These are phyloP conservation scores for Pimephales promelas DNA, from an alignment of 2,113 vertebrate genomes.

Conservation along the genomic window DNA sequence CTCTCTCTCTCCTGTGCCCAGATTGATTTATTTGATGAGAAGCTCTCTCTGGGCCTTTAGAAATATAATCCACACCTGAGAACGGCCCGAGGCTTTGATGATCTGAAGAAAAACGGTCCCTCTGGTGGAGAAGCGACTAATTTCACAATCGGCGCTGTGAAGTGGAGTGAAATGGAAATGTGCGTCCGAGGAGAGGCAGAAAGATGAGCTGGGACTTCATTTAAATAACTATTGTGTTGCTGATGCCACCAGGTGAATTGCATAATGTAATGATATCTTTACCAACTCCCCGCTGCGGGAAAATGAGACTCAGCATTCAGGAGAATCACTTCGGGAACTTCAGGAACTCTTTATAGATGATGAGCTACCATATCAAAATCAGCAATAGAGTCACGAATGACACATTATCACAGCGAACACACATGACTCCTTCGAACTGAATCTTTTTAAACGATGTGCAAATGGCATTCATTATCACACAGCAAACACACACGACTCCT, in stretches of 20 bases:
- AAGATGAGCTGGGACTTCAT: slow-evolving; percentile 50
- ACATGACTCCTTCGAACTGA: too few relatives aligned
- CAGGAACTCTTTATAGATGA: too few relatives aligned
- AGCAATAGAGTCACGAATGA: not conserved
- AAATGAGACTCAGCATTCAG: slow-evolving; percentile 33
- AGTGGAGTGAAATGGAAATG: slow-evolving; percentile 51
- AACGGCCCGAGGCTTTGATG: slow-evolving; percentile 24
- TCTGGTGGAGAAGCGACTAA: slow-evolving; percentile 53
- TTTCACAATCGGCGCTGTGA: slow-evolving; percentile 46
- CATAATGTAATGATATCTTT: slow-evolving; percentile 55
- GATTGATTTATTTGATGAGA: slow-evolving; percentile 9
- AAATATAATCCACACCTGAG: slow-evolving; percentile 5
- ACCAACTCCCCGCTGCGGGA: slow-evolving; percentile 27
- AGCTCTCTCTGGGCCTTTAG: slow-evolving; percentile 5
- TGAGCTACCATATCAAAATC: too few relatives aligned
- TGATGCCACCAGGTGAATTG: slow-evolving; percentile 44
- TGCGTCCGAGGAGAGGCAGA: slow-evolving; percentile 39
- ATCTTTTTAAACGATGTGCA: too few relatives aligned
- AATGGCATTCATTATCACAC: not conserved
- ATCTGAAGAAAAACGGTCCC: slow-evolving; percentile 50
- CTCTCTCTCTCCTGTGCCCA: not conserved
- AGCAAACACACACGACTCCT: too few relatives aligned
- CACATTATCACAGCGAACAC: too few relatives aligned
- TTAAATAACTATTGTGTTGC: slow-evolving; percentile 55
- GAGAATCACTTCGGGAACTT: not conserved